Conservation (phyloP, 2,113 vertebrate species). For the Brevimyrus niger region DNA sequence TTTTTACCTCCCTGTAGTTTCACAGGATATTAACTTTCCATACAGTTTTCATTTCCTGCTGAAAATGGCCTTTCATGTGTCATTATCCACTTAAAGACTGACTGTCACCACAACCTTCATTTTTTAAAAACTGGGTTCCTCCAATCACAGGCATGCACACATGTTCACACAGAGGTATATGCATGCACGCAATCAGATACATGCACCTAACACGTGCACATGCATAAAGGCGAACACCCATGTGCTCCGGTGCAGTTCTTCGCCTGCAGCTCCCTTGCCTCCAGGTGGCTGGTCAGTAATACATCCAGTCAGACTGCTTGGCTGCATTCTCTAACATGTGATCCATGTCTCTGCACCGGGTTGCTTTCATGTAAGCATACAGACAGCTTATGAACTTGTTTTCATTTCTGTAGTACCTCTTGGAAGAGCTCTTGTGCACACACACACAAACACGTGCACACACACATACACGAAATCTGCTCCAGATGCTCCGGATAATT, state of each 20-base stretch:
- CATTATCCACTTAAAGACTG: conserved; percentile 38
- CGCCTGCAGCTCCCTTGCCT: not conserved
- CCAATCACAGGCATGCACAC: conserved; percentile 9
- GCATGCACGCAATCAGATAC: not conserved
- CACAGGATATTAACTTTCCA: conserved; percentile 58
- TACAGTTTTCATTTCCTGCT: conserved; percentile 55
- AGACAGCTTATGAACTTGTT: not conserved
- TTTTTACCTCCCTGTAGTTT: conserved; percentile 11
- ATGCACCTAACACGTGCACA: not conserved
- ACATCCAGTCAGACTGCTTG: not conserved
- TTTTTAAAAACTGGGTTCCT: conserved; percentile 15
- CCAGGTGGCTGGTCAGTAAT: not conserved
- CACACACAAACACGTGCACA: not conserved
- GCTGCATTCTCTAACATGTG: not conserved
- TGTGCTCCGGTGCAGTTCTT: not conserved
- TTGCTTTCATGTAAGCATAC: not conserved
- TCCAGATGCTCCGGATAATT: not conserved
- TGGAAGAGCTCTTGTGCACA: not conserved
- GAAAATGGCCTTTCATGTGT: conserved; percentile 53
- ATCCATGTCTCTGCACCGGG: not conserved
- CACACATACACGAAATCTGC: conserved; percentile 1
- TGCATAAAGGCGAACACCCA: not conserved
- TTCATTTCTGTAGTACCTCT: not conserved
- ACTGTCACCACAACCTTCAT: conserved; percentile 47
- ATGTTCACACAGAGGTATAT: conserved; percentile 2